phyloP scores from a whole-genome alignment of 2,888 invertebrate genomes.

The Clitarchus hookeri region DNA sequence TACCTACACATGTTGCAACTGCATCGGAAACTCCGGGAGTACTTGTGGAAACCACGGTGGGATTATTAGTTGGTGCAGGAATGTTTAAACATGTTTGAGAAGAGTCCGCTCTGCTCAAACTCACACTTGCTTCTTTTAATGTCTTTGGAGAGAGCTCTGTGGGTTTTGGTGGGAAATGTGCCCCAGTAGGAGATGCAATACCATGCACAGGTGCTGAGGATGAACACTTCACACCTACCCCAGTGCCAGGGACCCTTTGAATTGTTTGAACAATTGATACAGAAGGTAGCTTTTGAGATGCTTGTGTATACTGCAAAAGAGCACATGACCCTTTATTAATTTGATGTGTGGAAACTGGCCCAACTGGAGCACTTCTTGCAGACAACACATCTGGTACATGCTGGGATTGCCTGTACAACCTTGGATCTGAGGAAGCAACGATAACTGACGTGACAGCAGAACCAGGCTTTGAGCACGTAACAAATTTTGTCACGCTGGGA shows the following conservation, averaged over 20 bases:
- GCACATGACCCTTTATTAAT: constrained; percentile 18
- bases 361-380: constrained; percentile 31
- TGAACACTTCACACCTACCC: not conserved
- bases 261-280: not conserved
- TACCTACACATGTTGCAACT: constrained; percentile 27
- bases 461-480: not conserved
- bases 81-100: constrained; percentile 33
- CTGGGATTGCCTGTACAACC: constrained; percentile 1
- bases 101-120: constrained; percentile 24
- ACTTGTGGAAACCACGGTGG: constrained; percentile 24
- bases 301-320: not conserved
- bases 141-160: constrained; percentile 36
- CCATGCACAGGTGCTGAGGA: constrained; percentile 4
- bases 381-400: not conserved
- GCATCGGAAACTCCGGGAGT: constrained; percentile 27
- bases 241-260: constrained; percentile 20
- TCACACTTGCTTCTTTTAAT: constrained; percentile 32
- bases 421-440: not conserved
- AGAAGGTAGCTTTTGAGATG: constrained; percentile 3
- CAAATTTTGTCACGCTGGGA: constrained; percentile 19
- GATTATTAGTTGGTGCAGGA: constrained; percentile 36
- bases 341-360: not conserved
- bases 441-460: not conserved
- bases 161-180: constrained; percentile 28
- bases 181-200: constrained; percentile 30